Evolutionary conservation across 2,113 vertebrate genomes (phyloP), one percentile per base, ranked within the genome.

Genomic region (Stictonetta naevosa): DNA sequence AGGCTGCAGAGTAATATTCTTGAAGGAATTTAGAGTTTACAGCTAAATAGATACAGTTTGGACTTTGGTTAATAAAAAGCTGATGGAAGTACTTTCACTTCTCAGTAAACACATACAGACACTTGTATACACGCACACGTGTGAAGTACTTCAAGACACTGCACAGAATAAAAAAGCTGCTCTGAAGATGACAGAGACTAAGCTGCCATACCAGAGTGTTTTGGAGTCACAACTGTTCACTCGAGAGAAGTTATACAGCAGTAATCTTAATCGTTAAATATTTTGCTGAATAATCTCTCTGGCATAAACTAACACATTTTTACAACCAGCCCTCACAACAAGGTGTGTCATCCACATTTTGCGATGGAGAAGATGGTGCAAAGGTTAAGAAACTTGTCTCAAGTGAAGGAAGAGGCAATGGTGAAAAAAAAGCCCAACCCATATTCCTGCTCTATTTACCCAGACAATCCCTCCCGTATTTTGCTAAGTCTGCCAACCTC

Each of bases 261-360:
- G 12, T 4, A 48, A 16, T 34, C 13, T 56, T 3, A 8, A 18
- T 8, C 1, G 2, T 16, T 56, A 46, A 86, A 31, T 5, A 3
- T 3, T 38, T 44, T 69, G 33, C 21, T 5, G 7, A 0, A 0
- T 3, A 6, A 50, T n/a, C 21, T n/a, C 36, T 8, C 7, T 40
- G 7, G 50, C 44, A 59, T 31, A 77, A 26, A 23, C 4, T 13
- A 11, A n/a, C 62, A 7, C 11, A 0, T 2, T 34, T 53, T 76
- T 29, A 44, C 6, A 63, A 19, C 6, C 33, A 31, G 7, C 4
- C 4, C 6, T n/a, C 26, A 48, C 38, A 69, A 17, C 33, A 48
- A 78, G 26, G 48, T 31, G 18, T 0, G 2, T 12, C 9, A 44
- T 4, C 31, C 16, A 33, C 1, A 1, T 21, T 88, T 73, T 16